Evolutionary conservation across 2,888 invertebrate genomes (phyloP).

Genomic region (Ennomos erosarius): DNA sequence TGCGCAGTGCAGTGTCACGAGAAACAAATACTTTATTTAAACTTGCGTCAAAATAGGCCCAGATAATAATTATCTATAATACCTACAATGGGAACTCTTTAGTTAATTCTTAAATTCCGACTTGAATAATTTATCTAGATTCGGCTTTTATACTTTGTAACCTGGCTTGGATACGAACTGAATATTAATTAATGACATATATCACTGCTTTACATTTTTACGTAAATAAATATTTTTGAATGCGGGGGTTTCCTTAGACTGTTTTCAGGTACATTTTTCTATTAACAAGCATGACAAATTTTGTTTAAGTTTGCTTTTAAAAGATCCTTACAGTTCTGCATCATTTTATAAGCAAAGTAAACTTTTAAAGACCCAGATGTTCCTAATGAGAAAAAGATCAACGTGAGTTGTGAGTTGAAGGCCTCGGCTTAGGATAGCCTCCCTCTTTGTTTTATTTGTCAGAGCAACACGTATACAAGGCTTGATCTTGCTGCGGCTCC

Average conservation of each 20-base stretch:
- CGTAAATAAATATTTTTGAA: conserved; percentile 21
- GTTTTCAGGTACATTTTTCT: no score
- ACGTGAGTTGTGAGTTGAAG: background rate
- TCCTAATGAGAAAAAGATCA: no score
- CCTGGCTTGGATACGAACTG: conserved; percentile 43
- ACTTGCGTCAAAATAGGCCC: conserved; percentile 47
- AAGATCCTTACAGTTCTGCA: no score
- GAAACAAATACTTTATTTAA: conserved; percentile 58
- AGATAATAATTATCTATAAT: no score
- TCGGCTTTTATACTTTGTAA: conserved; percentile 43
- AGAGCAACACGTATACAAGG: conserved; percentile 69
- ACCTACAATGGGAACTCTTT: no score
- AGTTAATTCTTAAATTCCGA: conserved; percentile 55
- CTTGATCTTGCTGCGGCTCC: conserved; percentile 77
- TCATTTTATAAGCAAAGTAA: background rate
- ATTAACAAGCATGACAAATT: no score
- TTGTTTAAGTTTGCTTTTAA: no score
- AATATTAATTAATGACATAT: conserved; percentile 51
- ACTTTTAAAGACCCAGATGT: background rate
- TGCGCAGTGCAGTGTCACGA: no score
- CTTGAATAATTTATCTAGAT: conserved; percentile 59
- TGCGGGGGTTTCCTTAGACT: no score
- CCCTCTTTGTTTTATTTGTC: conserved; percentile 71
- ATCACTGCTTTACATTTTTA: conserved; percentile 41
- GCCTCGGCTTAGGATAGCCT: conserved; percentile 2